Evolutionary conservation across 2,888 invertebrate species (phyloP), one percentile per base, ranked within the genome.

Genomic region (Alviniconcha strummeri): DNA sequence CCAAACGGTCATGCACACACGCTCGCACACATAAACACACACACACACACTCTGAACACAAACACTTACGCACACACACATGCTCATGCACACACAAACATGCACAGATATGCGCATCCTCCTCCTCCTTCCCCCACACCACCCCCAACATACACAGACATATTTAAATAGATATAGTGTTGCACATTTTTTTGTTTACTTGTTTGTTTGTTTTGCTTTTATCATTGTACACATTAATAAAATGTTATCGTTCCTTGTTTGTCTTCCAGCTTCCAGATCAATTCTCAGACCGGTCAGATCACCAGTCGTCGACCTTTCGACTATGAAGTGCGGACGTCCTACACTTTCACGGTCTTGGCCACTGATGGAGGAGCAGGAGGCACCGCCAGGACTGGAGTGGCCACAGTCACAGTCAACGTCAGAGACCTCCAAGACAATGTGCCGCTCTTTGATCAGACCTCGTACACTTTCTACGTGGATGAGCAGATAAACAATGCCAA

Each of bases 191-290:
- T 64, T 15, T 64, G 64, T 64, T 15, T 60, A 60, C 13, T 13
- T 64, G 64, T 64, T 15, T 64, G 15, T 64, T 64, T 9, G 9
- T 15, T 64, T 13, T 64, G 11, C 15, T 69, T 7, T 69, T 69
- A 17, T 69, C n/a, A n/a, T 69, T 17, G n/a, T 69, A n/a, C n/a
- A n/a, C 17, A 52, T 13, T 74, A 74, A 52, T 13, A 11, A 52
- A 54, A 11, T 74, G 36, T 36, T 36, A 36, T 36, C 36, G 3
- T 36, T 36, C 36, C 36, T 11, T 52, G 8, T 52, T 74, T 15
- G 36, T 36, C 57, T 77, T 36, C 55, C 74, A 84, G 84, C 19
- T 84, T 86, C 69, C n/a, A 5, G 54, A 82, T 86, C n/a, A 56
- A 84, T 52, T n/a, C 36, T 15, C 7, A 17, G 4, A 77, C 56